Percentiles rank a stretch among this genome's conserved stretches.
phyloP scores from a whole-genome alignment of 92 coral and sea anemone genomes.

The Parazoanthus atlanticus region DNA sequence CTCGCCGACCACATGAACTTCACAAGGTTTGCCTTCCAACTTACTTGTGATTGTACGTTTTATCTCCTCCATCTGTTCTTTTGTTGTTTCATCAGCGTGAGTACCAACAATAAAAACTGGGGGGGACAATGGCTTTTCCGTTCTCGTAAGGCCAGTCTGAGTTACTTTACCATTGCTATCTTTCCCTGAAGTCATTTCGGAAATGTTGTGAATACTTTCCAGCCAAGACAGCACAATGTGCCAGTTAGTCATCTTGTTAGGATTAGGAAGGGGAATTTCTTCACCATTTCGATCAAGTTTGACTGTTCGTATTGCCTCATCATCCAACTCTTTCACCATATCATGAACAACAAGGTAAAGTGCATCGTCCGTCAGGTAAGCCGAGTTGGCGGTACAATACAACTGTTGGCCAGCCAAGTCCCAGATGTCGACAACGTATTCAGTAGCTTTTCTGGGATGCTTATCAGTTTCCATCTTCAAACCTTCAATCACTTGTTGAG shows the following conservation, averaged over 20 bases:
- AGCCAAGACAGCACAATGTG: not conserved
- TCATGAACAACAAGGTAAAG: not conserved
- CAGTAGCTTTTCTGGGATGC: not conserved
- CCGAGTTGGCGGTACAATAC: not conserved
- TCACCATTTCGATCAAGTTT: not conserved
- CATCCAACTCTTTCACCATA: not conserved
- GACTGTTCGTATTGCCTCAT: not conserved
- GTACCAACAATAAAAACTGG: not conserved
- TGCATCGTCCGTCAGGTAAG: not conserved
- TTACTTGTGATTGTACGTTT: not conserved
- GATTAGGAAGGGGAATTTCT: not conserved
- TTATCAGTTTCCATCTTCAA: not conserved
- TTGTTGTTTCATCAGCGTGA: not conserved
- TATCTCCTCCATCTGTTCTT: not conserved
- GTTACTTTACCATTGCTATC: not conserved
- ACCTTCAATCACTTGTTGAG: not conserved
- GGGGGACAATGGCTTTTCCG: not conserved
- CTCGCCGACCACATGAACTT: not conserved
- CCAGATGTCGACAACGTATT: not conserved
- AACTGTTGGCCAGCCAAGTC: constrained; percentile 6
- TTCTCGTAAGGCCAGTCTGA: not conserved
- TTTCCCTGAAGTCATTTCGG: not conserved
- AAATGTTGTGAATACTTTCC: not conserved
- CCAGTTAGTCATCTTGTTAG: not conserved
- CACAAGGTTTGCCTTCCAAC: not conserved